These are phyloP conservation scores for Drosophila teissieri DNA, from an alignment of 1,140 invertebrate genomes.

Conservation along the genomic window DNA sequence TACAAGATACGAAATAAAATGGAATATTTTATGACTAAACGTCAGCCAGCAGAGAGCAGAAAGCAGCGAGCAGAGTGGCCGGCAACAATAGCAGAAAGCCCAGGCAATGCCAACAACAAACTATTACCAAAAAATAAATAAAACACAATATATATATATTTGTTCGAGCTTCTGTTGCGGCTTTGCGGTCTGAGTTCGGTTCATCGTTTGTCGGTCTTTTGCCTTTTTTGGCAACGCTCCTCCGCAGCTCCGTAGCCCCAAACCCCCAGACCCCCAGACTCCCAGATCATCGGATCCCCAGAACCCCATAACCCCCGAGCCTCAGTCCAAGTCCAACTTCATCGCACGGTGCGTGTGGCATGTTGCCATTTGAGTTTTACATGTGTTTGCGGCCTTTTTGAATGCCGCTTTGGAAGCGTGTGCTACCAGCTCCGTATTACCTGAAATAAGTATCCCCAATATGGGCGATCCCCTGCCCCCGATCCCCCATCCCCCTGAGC, in stretches of 20 bases:
- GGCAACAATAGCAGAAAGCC: conserved; percentile 54
- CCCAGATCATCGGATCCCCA: not conserved
- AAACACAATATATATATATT: conserved; percentile 44
- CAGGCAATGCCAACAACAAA: conserved; percentile 55
- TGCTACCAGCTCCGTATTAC: conserved; percentile 38
- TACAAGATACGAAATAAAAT: conserved; percentile 71
- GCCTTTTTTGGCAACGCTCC: conserved; percentile 67
- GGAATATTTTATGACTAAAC: conserved; percentile 81
- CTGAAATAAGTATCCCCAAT: conserved; percentile 26
- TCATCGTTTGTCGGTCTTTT: conserved; percentile 66
- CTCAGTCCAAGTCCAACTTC: conserved; percentile 41
- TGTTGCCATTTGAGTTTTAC: conserved; percentile 82
- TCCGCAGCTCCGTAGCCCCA: conserved; percentile 9
- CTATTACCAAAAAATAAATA: conserved; percentile 65
- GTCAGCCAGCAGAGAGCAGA: conserved; percentile 41
- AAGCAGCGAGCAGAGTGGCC: not conserved
- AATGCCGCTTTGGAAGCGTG: conserved; percentile 57
- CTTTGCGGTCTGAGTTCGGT: conserved; percentile 62
- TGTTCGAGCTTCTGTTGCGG: conserved; percentile 79
- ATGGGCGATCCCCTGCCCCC: conserved; percentile 11
- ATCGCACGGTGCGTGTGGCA: conserved; percentile 72
- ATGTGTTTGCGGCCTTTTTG: conserved; percentile 77
- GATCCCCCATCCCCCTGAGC: not conserved
- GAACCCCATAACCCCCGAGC: conserved; percentile 1
- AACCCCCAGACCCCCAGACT: not conserved